Evolutionary conservation across 2,888 invertebrate genomes (phyloP).

Genomic region (Idaea straminata): DNA sequence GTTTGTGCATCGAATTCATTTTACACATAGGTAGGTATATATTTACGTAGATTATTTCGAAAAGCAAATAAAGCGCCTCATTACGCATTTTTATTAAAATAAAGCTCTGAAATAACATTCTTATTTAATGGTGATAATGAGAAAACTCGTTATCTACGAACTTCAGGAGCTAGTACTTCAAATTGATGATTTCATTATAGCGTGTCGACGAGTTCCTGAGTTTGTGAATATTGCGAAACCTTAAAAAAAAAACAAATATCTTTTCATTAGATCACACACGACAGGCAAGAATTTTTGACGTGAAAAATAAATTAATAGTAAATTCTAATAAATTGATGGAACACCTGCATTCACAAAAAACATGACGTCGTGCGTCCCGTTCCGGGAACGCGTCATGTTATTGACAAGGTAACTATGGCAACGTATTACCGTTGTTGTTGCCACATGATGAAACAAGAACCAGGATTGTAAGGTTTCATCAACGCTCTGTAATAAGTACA

Average conservation of each 20-base stretch:
- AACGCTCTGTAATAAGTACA: too few species aligned
- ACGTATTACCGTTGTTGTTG: too few species aligned
- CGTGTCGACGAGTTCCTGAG: not conserved
- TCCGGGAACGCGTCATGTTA: too few species aligned
- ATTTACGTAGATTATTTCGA: too few species aligned
- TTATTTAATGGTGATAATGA: constrained; percentile 1
- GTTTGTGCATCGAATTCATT: not conserved
- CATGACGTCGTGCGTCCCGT: too few species aligned
- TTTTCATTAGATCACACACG: constrained; percentile 49
- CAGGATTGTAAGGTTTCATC: too few species aligned
- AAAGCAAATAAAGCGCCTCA: not conserved
- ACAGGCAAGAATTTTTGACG: too few species aligned
- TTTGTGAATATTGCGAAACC: constrained; percentile 54
- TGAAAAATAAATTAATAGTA: too few species aligned
- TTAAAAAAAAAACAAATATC: constrained; percentile 62
- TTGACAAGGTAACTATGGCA: too few species aligned
- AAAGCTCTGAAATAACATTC: not conserved
- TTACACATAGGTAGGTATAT: not conserved
- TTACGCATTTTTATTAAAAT: not conserved
- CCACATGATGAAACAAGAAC: too few species aligned
- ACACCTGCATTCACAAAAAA: too few species aligned
- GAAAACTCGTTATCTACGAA: constrained; percentile 1
- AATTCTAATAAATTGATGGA: too few species aligned
- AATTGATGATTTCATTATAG: not conserved
- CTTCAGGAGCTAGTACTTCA: not conserved